Percentiles rank a stretch among this genome's conserved stretches.
Evolutionary conservation across 2,888 invertebrate species (phyloP).

Genomic region (Ashinkailepas kermadecensis): DNA sequence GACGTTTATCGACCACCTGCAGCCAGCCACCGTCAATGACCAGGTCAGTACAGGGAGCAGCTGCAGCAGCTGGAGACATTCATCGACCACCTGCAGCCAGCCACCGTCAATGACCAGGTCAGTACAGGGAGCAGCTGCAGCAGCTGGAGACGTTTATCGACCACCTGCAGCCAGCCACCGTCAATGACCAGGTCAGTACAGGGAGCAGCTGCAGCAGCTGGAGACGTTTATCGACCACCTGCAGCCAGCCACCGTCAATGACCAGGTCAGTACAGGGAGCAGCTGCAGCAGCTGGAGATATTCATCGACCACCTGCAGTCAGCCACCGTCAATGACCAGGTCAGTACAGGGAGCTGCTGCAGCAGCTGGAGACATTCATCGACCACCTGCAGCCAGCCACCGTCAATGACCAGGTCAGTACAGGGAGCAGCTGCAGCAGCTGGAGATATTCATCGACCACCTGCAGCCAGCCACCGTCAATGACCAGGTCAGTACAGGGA

Average conservation of each 20-base stretch:
- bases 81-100: slow-evolving; percentile 51
- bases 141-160: slow-evolving; percentile 78
- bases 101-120: slow-evolving; percentile 76
- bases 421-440: slow-evolving; percentile 73
- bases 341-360: slow-evolving; percentile 57
- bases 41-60: slow-evolving; percentile 58
- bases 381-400: slow-evolving; percentile 51
- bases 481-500: slow-evolving; percentile 61
- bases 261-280: slow-evolving; percentile 58
- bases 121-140: slow-evolving; percentile 62
- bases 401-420: slow-evolving; percentile 73
- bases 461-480: slow-evolving; percentile 61
- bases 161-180: slow-evolving; percentile 51
- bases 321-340: slow-evolving; percentile 76
- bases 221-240: slow-evolving; percentile 67
- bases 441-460: slow-evolving; percentile 70
- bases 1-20: slow-evolving; percentile 60
- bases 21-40: slow-evolving; percentile 67
- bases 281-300: slow-evolving; percentile 86
- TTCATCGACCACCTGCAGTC: slow-evolving; percentile 58
- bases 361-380: slow-evolving; percentile 81
- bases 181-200: slow-evolving; percentile 73
- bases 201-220: slow-evolving; percentile 76
- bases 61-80: slow-evolving; percentile 90
- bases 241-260: slow-evolving; percentile 64